A percentile compares a stretch with the other conserved stretches of the same genome.
Conservation (phyloP, 2,113 vertebrate genomes). For the Eudyptes chrysolophus region DNA sequence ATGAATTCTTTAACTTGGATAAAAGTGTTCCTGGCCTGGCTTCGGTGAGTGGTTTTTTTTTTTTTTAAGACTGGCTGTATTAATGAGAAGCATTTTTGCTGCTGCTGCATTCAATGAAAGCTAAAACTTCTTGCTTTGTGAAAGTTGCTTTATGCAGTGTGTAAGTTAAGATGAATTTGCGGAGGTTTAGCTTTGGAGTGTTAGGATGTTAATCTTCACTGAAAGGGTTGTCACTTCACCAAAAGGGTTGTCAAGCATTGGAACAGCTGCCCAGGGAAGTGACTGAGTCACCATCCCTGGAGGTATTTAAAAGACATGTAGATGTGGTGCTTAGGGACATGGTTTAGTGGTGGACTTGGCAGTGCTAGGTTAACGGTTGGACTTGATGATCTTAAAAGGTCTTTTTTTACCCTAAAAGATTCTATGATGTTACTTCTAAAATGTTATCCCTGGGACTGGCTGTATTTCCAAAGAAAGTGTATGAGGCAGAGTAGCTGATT, state of each 20-base stretch:
- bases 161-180: neutral
- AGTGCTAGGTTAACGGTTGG: no score
- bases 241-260: no score
- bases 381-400: no score
- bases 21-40: conserved; percentile 95
- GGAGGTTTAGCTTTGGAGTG: neutral
- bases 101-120: neutral
- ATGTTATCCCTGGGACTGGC: neutral
- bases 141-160: neutral
- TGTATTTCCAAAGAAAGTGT: neutral
- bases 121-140: neutral
- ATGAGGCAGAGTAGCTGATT: neutral
- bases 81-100: neutral
- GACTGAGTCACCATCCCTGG: no score
- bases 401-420: no score
- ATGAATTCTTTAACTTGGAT: conserved; percentile 98
- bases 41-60: conserved; percentile 85
- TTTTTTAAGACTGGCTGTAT: neutral
- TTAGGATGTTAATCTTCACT: neutral
- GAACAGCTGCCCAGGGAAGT: no score
- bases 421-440: neutral
- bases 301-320: no score
- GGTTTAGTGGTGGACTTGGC: no score
- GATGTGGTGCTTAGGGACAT: no score
- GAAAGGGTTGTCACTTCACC: no score